A percentile compares a stretch with the other conserved stretches of the same genome.
Evolutionary conservation across 2,797 vertebrate genomes (phyloP).

Genomic region (Peromyscus nudipes): DNA sequence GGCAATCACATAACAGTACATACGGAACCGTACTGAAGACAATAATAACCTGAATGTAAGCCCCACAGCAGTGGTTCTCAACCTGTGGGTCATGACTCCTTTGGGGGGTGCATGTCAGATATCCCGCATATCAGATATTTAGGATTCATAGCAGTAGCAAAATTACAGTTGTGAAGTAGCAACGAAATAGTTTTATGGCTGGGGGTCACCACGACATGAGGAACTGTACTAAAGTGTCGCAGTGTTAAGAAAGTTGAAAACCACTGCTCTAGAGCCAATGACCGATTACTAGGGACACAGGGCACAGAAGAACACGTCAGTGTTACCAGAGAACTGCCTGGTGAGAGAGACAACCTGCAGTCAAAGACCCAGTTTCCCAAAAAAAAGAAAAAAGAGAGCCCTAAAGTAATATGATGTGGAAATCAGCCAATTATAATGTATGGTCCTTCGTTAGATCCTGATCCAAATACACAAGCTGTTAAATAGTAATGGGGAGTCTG

Average conservation of each 20-base stretch:
- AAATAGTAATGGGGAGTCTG: not conserved
- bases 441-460: not conserved
- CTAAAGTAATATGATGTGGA: not conserved
- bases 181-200: not conserved
- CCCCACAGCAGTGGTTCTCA: not conserved
- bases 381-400: not conserved
- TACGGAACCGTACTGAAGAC: not conserved
- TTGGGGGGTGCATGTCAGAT: not conserved
- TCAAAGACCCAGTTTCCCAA: not conserved
- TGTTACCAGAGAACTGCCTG: not conserved
- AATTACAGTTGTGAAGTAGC: not conserved
- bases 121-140: not conserved
- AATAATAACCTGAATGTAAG: not conserved
- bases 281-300: not conserved
- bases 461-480: slow-evolving; percentile 42
- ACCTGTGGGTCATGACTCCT: not conserved
- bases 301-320: not conserved
- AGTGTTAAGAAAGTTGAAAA: not conserved
- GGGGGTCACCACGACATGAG: not conserved
- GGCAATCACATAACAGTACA: not conserved
- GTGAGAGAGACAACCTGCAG: not conserved
- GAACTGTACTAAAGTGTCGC: not conserved
- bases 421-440: not conserved
- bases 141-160: not conserved
- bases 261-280: not conserved